Evolutionary conservation across 2,888 invertebrate species (phyloP), one percentile per base, ranked within the genome.

Genomic region (Aradus depressus): DNA sequence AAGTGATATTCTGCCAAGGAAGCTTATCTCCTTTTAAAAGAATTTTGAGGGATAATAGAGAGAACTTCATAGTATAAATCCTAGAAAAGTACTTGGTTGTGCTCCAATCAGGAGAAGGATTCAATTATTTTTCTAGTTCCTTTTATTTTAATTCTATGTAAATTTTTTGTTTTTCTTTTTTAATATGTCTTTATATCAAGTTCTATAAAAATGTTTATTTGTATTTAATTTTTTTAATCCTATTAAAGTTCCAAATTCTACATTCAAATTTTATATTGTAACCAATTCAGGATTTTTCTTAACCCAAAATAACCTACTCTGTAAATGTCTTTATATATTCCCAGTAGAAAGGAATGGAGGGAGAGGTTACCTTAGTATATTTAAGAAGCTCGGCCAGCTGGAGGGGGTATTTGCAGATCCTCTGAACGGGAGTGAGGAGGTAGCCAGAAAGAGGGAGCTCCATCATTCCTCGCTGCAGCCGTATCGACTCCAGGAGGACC

Each of bases 331-430:
- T 21, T 8, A 19, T 21, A 41, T 41, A 16, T 35, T 35, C 16
- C 28, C 2, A 4, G 8, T 19, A 21, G 26, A 42, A 19, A 21
- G 14, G 16, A 12, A 5, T 3, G 10, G 12, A n/a, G 14, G 18
- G 6, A 18, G 6, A n/a, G 21, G 55, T 50, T 57, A 66, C 65
- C 64, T 74, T 74, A 2, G 82, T 83, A 63, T 82, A 81, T 63
- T 89, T 89, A 44, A 87, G 74, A 53, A 90, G 72, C 68, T 90
- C 88, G 22, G 80, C 81, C 59, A 90, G 70, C 65, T 89, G 89
- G 44, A 90, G 73, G 10, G 88, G 89, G 68, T 90, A 90, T 65
- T 89, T 86, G 69, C 89, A 90, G 62, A 90, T 88, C 67, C 87
- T 78, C 68, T 90, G 89, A 49, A 90, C 84, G 0, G 89, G 89